A percentile compares a stretch with the other conserved stretches of the same genome.
Conservation (phyloP, 2,888 invertebrate species). For the Diabrotica balteata region DNA sequence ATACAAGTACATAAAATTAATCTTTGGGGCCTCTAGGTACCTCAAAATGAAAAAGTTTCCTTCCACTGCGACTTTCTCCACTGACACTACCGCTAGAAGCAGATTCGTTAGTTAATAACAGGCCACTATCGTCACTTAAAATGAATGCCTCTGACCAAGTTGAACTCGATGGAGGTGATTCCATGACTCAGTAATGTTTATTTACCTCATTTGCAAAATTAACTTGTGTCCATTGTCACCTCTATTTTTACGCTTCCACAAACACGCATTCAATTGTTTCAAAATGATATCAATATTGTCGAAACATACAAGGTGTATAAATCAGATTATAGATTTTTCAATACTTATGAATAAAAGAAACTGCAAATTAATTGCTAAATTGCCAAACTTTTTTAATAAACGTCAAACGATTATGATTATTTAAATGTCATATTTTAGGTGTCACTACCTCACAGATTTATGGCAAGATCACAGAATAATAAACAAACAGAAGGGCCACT, state of each 20-base stretch:
- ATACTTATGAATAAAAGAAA: too few species aligned
- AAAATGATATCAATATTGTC: not conserved
- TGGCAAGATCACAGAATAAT: too few species aligned
- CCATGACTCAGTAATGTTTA: slow-evolving; percentile 62
- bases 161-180: slow-evolving; percentile 79
- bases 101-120: slow-evolving; percentile 75
- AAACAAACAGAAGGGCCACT: too few species aligned
- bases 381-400: too few species aligned
- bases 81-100: slow-evolving; percentile 77
- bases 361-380: too few species aligned
- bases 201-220: slow-evolving; percentile 24
- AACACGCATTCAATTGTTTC: not conserved
- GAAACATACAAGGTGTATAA: too few species aligned
- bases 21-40: slow-evolving; percentile 54
- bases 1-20: slow-evolving; percentile 3
- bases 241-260: not conserved
- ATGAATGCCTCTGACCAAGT: slow-evolving; percentile 77
- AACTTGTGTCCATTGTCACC: slow-evolving; percentile 14
- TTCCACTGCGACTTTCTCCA: slow-evolving; percentile 72
- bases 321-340: too few species aligned
- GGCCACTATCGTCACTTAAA: slow-evolving; percentile 78
- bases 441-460: too few species aligned
- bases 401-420: too few species aligned
- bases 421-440: too few species aligned
- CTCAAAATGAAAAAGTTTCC: slow-evolving; percentile 73